Conservation (phyloP, 2,113 vertebrate genomes). For the Neodontobutis hainanensis region DNA sequence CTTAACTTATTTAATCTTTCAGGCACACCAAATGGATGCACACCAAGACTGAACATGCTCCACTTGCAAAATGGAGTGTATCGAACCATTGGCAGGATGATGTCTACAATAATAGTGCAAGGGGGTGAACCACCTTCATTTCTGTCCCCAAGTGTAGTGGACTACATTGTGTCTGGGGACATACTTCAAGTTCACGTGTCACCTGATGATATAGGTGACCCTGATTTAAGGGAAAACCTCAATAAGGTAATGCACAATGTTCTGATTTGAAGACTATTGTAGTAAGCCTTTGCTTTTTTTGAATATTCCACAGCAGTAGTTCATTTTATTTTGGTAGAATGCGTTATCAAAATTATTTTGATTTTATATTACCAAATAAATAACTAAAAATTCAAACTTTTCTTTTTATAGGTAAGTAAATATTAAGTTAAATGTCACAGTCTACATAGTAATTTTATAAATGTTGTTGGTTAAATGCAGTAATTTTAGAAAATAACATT, state of each 20-base stretch:
- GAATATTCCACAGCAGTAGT: no score
- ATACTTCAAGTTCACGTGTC: constrained; percentile 1
- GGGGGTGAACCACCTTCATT: constrained; percentile 10
- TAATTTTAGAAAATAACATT: neutral
- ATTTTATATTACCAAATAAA: neutral
- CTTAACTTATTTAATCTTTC: neutral
- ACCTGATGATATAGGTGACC: neutral
- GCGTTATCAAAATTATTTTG: no score
- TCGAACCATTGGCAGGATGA: neutral
- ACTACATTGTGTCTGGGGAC: constrained; percentile 6
- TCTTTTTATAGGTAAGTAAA: no score
- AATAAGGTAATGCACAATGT: neutral
- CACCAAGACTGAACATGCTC: neutral
- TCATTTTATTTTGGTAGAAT: no score
- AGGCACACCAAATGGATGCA: constrained; percentile 2
- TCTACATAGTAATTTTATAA: neutral
- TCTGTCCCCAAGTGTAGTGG: neutral
- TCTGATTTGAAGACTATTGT: neutral
- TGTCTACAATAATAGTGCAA: constrained; percentile 7
- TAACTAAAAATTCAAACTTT: no score
- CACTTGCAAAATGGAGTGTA: no score
- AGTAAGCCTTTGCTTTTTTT: no score
- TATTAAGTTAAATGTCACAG: neutral
- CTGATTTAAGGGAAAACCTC: neutral
- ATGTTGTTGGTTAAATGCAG: neutral